Evolutionary conservation across 2,888 invertebrate genomes (phyloP).

Genomic region (Zaprionus lineosus): DNA sequence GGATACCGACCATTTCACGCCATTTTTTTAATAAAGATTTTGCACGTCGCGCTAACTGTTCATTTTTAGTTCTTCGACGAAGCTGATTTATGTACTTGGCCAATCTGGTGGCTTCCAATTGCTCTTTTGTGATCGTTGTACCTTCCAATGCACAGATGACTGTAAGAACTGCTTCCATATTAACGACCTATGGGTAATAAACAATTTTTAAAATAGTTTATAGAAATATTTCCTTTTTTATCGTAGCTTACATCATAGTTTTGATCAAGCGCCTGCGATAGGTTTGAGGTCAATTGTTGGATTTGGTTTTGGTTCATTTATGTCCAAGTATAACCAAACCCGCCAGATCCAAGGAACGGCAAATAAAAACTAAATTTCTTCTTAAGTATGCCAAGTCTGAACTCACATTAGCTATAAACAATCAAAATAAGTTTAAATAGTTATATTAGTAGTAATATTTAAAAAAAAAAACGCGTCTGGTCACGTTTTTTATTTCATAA

Average conservation of each 20-base stretch:
- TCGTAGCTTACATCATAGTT: conserved; percentile 99
- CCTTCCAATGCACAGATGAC: conserved; percentile 97
- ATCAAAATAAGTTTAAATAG: too few relatives aligned
- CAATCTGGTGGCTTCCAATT: conserved; percentile 92
- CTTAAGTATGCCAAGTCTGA: conserved; percentile 4
- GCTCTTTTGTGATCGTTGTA: conserved; percentile 84
- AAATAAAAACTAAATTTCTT: conserved; percentile 19
- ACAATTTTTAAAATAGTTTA: neutral
- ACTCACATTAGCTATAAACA: conserved; percentile 30
- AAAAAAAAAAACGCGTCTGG: too few relatives aligned
- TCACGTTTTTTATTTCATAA: too few relatives aligned
- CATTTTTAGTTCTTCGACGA: conserved; percentile 92
- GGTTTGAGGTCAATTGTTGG: conserved; percentile 96
- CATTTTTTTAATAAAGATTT: conserved; percentile 96
- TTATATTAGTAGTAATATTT: too few relatives aligned
- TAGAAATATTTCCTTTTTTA: too few relatives aligned
- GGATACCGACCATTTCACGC: conserved; percentile 92
- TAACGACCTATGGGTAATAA: conserved; percentile 89
- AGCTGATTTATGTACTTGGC: conserved; percentile 97
- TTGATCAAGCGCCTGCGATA: conserved; percentile 97
- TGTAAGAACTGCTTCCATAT: conserved; percentile 96
- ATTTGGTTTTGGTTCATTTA: conserved; percentile 91
- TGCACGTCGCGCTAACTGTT: conserved; percentile 92
- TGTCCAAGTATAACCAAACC: conserved; percentile 41
- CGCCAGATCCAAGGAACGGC: conserved; percentile 43